A percentile compares a stretch with the other conserved stretches of the same genome.
Evolutionary conservation across 2,113 vertebrate species (phyloP).

Genomic region (Dasyornis broadbenti): DNA sequence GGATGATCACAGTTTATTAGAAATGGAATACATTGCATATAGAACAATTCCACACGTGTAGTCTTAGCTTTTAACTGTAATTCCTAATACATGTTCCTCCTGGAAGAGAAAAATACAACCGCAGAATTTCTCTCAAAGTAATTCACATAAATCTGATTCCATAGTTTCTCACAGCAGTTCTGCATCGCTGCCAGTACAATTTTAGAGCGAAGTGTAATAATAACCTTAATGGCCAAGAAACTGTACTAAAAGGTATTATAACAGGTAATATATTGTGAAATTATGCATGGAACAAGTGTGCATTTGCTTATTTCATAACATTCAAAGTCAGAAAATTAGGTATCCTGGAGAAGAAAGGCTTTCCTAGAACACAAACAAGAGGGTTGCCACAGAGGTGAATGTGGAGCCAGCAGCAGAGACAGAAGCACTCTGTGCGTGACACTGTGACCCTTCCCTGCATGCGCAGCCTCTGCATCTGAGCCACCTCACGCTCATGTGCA

Average conservation of each 20-base stretch:
- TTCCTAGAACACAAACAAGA: neutral
- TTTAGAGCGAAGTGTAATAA: neutral
- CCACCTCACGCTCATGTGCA: neutral
- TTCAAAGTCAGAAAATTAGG: neutral
- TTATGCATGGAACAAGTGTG: neutral
- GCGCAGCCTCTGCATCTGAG: neutral
- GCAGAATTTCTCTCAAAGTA: neutral
- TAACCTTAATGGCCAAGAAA: neutral
- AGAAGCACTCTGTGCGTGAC: neutral
- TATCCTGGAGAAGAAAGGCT: neutral
- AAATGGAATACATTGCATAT: neutral
- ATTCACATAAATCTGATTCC: neutral
- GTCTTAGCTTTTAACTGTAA: neutral
- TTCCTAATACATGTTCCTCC: neutral
- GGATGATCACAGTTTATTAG: neutral
- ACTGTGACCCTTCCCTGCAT: accelerated
- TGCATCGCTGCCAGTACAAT: neutral
- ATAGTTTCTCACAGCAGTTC: neutral
- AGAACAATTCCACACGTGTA: neutral
- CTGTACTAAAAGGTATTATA: neutral
- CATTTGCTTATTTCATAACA: neutral
- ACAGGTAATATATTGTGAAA: neutral
- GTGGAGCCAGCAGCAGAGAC: neutral
- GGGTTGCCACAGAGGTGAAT: neutral
- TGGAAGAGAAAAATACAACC: neutral